These are phyloP conservation scores for Argyrosomus japonicus DNA, from an alignment of 2,113 vertebrate genomes.

Conservation along the genomic window DNA sequence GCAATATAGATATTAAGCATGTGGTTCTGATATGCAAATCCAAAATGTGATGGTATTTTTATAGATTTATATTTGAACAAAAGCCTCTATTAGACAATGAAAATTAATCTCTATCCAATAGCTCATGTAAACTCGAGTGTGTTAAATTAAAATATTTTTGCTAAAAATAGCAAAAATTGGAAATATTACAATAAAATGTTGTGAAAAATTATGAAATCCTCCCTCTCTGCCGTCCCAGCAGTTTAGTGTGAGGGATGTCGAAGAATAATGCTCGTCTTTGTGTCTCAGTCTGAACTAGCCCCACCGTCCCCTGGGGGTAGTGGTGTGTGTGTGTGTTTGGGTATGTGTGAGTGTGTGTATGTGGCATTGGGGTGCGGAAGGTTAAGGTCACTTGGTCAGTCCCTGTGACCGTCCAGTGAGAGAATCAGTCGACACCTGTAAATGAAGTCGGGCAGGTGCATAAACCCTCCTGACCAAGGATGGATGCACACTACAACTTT, in stretches of 20 bases:
- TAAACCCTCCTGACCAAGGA: slow-evolving; percentile 66
- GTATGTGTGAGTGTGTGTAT: slow-evolving; percentile 32
- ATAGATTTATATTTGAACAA: slow-evolving; percentile 8
- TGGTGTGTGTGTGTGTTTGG: slow-evolving; percentile 32
- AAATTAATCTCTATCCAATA: not conserved
- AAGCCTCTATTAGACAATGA: not conserved
- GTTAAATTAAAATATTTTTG: not conserved
- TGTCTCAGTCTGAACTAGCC: slow-evolving; percentile 57
- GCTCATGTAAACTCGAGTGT: not conserved
- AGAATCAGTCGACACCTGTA: slow-evolving; percentile 86
- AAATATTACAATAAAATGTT: slow-evolving; percentile 28
- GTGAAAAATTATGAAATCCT: slow-evolving; percentile 48
- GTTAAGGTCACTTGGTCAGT: slow-evolving; percentile 87
- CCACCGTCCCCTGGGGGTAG: slow-evolving; percentile 56
- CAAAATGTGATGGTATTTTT: not conserved
- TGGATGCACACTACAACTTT: slow-evolving; percentile 60
- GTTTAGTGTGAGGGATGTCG: slow-evolving; percentile 67
- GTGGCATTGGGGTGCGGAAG: slow-evolving; percentile 75
- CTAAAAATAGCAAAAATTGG: not conserved
- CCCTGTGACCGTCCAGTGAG: slow-evolving; percentile 82
- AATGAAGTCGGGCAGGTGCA: slow-evolving; percentile 88
- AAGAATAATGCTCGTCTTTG: slow-evolving; percentile 80
- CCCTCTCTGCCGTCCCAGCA: slow-evolving; percentile 11
- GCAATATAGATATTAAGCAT: slow-evolving; percentile 1
- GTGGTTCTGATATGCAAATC: slow-evolving; percentile 9